These are phyloP conservation scores for Tyto alba DNA, from an alignment of 2,113 vertebrate genomes.

Conservation along the genomic window DNA sequence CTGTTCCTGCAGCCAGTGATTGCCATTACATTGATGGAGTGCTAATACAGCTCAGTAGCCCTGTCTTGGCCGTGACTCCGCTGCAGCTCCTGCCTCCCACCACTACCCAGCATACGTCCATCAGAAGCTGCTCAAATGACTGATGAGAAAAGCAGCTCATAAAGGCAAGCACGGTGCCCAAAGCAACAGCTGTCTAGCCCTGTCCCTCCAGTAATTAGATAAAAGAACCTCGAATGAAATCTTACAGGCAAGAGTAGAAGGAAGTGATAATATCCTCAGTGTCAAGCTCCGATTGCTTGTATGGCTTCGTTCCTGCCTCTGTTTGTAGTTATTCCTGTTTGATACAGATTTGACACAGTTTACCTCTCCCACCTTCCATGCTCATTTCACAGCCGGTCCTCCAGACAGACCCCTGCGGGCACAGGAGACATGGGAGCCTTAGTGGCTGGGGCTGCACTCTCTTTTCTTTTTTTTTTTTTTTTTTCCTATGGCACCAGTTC, in stretches of 20 bases:
- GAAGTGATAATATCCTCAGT: background rate
- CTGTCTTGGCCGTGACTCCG: background rate
- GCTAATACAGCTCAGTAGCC: conserved; percentile 12
- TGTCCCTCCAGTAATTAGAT: conserved; percentile 37
- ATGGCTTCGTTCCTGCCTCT: background rate
- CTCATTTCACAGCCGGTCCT: background rate
- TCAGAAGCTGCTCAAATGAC: conserved; percentile 49
- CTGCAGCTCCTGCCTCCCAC: background rate
- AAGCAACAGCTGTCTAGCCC: conserved; percentile 41
- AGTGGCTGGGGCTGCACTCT: background rate
- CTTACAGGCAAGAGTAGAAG: background rate
- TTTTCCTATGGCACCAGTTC: background rate
- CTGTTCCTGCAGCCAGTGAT: conserved; percentile 5
- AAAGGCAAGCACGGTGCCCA: conserved; percentile 40
- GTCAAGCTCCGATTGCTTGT: background rate
- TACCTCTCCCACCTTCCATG: background rate
- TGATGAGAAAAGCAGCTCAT: conserved; percentile 41
- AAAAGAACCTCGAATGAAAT: conserved; percentile 33
- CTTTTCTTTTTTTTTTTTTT: background rate
- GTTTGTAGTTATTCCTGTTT: background rate
- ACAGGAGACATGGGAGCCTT: background rate
- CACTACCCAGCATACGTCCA: background rate
- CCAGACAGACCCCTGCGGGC: background rate
- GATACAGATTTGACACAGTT: background rate
- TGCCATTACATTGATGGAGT: conserved; percentile 39